These are phyloP conservation scores for Pocillopora verrucosa DNA, from an alignment of 64 coral and sea anemone species.

Conservation along the genomic window DNA sequence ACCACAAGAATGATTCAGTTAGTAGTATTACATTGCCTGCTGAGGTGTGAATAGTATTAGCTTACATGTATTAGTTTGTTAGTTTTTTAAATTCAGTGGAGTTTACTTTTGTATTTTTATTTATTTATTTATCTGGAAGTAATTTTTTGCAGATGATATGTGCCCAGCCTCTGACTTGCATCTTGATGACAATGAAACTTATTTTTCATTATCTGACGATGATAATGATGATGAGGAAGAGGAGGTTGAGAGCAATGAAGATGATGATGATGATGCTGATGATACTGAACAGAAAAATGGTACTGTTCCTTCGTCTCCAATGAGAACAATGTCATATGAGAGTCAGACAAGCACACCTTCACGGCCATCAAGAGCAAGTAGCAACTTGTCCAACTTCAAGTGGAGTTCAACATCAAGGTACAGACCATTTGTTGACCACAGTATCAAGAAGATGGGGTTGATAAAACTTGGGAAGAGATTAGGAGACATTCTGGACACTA, in stretches of 20 bases:
- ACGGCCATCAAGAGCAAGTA: slow-evolving; percentile 29
- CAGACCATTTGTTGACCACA: slow-evolving; percentile 90
- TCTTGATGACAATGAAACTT: neutral
- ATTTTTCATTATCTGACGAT: no score
- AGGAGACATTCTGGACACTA: slow-evolving; percentile 63
- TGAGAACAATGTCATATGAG: slow-evolving; percentile 10
- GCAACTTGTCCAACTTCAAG: slow-evolving; percentile 59
- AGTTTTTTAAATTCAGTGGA: no score
- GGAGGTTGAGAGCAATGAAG: neutral
- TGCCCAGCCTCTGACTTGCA: neutral
- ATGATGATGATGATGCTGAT: neutral
- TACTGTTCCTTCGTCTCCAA: neutral
- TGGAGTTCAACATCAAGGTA: slow-evolving; percentile 86
- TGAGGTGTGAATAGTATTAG: no score
- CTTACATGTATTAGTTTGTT: no score
- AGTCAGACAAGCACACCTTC: slow-evolving; percentile 39
- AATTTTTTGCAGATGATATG: neutral
- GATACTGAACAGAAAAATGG: neutral
- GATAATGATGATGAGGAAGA: neutral
- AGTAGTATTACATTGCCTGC: no score
- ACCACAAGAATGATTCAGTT: no score
- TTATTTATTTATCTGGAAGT: neutral
- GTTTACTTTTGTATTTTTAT: no score
- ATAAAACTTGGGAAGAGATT: slow-evolving; percentile 86
- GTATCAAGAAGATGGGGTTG: slow-evolving; percentile 95